Evolutionary conservation across 2,888 invertebrate genomes (phyloP).

Genomic region (Phytoseiulus persimilis): DNA sequence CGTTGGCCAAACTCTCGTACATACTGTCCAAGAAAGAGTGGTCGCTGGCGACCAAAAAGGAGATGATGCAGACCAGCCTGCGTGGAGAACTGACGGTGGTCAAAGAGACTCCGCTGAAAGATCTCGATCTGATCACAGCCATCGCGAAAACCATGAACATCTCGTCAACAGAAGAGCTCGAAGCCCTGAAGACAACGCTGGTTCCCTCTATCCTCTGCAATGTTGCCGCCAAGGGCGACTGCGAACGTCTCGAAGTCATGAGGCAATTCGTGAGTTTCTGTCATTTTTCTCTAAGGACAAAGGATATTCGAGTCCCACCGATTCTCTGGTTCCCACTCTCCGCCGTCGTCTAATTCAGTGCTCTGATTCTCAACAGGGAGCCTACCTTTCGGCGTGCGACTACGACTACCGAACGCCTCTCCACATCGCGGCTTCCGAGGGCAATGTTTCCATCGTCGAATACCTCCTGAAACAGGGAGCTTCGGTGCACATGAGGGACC

Average conservation of each 20-base stretch:
- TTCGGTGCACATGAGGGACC: slow-evolving; percentile 69
- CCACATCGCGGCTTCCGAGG: slow-evolving; percentile 68
- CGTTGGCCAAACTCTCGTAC: slow-evolving; percentile 79
- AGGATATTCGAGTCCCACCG: too few relatives aligned
- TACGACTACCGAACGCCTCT: slow-evolving; percentile 69
- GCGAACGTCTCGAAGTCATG: slow-evolving; percentile 54
- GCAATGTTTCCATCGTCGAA: slow-evolving; percentile 61
- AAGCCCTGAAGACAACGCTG: slow-evolving; percentile 57
- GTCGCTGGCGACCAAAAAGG: slow-evolving; percentile 50
- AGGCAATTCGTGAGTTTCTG: slow-evolving; percentile 49
- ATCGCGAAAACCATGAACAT: slow-evolving; percentile 57
- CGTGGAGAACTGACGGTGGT: slow-evolving; percentile 67
- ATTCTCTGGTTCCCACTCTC: not conserved
- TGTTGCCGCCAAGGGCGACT: slow-evolving; percentile 57
- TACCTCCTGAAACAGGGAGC: slow-evolving; percentile 69
- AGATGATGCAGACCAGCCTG: slow-evolving; percentile 67
- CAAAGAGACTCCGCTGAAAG: slow-evolving; percentile 49
- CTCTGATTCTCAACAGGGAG: slow-evolving; percentile 55
- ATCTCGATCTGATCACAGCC: slow-evolving; percentile 58
- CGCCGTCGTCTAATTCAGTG: not conserved
- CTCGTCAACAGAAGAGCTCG: slow-evolving; percentile 55
- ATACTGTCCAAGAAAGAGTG: slow-evolving; percentile 66
- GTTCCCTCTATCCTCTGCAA: slow-evolving; percentile 64
- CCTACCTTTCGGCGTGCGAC: slow-evolving; percentile 64
- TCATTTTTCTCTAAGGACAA: not conserved